Percentiles rank a stretch among this genome's conserved stretches.
Evolutionary conservation across 2,888 invertebrate species (phyloP).

Genomic region (Pseudococcus viburni): DNA sequence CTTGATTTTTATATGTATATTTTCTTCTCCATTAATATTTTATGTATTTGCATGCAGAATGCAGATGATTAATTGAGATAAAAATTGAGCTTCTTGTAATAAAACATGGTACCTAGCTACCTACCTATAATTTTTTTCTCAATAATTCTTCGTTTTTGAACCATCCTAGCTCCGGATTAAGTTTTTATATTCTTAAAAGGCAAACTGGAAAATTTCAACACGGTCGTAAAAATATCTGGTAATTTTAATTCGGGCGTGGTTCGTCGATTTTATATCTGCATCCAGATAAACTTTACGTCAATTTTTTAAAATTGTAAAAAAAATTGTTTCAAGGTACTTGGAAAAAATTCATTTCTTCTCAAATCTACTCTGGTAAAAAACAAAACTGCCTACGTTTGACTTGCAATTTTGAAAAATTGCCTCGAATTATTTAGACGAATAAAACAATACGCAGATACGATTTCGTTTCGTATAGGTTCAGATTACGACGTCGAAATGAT

Average conservation of each 20-base stretch:
- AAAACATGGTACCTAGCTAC: too few relatives aligned
- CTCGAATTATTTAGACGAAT: neutral
- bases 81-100: too few relatives aligned
- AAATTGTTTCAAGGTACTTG: neutral
- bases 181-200: neutral
- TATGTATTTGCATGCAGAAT: too few relatives aligned
- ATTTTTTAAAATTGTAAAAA: neutral
- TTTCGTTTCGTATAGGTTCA: neutral
- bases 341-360: neutral
- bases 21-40: too few relatives aligned
- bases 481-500: neutral
- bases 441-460: neutral
- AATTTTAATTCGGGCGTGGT: neutral
- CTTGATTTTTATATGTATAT: too few relatives aligned
- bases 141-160: too few relatives aligned
- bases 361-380: neutral
- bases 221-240: neutral
- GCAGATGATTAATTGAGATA: too few relatives aligned
- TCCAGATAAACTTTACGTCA: neutral
- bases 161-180: neutral
- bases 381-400: neutral
- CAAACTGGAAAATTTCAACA: neutral
- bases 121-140: too few relatives aligned
- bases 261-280: neutral
- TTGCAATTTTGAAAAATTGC: neutral